Evolutionary conservation across 2,888 invertebrate genomes (phyloP), one percentile per base, ranked within the genome.

Genomic region (Galerucella pusilla): DNA sequence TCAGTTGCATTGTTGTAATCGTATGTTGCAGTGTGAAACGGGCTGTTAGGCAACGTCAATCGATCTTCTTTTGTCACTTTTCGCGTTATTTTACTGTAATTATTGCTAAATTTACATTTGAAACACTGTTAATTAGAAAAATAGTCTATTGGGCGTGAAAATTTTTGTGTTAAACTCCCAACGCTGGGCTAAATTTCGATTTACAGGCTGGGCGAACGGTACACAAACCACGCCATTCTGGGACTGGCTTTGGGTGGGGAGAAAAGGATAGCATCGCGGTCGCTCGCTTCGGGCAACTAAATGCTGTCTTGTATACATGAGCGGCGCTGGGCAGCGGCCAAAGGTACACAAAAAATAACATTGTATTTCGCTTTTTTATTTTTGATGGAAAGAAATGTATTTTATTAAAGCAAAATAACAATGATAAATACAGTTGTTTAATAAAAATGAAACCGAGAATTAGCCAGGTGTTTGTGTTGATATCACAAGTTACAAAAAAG

Each of bases 181-280:
- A 79, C 78, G 74, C 79, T 75, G 74, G 75, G 65, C 78, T 79
- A 80, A 83, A 82, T 81, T 81, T 79, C 77, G 78, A 74, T 75
- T 76, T 84, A 85, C 88, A 86, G 87, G 87, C 87, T 83, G 88
- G 87, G 86, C 88, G 85, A 87, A 85, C 84, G 84, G 84, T 84
- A 85, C 85, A 80, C 83, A 87, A 84, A 87, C 88, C 86, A 87
- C 87, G 87, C 88, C 87, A 87, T 86, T 87, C 85, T 84, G 84
- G 84, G 85, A 83, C 84, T 85, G 84, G 84, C 84, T 83, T 82
- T 78, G 81, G 81, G 79, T 81, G 84, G 84, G 84, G 82, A 81
- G 82, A 84, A 80, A 77, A 79, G 77, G 74, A 76, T 73, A 75
- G 74, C 57, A 75, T 77, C 75, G 74, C 79, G 79, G 78, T 77